Percentiles rank a stretch among this genome's conserved stretches.
Evolutionary conservation across 1,140 invertebrate species (phyloP).

Genomic region (Formica exsecta): DNA sequence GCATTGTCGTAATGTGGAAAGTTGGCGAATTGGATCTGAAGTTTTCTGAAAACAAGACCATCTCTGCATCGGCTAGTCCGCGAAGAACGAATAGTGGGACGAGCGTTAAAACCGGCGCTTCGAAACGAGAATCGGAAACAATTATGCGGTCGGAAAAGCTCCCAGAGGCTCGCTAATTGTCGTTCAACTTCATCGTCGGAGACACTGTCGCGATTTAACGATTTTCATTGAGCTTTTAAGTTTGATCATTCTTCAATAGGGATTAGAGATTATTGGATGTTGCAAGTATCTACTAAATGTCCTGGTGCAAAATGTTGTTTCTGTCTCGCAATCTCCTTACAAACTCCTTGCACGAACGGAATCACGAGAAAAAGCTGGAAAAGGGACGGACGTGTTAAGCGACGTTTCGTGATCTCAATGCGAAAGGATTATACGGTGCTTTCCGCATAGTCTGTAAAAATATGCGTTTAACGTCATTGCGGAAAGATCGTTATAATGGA

Average conservation of each 20-base stretch:
- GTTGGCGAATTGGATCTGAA: conserved; percentile 78
- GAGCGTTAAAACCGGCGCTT: conserved; percentile 8
- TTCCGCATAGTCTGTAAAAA: neutral
- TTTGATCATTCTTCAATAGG: neutral
- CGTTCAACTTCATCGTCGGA: neutral
- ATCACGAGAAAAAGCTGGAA: neutral
- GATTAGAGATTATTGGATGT: neutral
- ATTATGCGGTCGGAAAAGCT: conserved; percentile 47
- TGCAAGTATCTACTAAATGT: neutral
- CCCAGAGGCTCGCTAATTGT: conserved; percentile 58
- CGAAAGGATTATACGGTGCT: conserved; percentile 12
- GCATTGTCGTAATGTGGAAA: conserved; percentile 80
- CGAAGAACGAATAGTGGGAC: neutral
- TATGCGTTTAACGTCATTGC: neutral
- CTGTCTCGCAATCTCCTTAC: neutral
- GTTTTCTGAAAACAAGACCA: conserved; percentile 77
- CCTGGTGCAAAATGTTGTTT: neutral
- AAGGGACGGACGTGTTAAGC: conserved; percentile 43
- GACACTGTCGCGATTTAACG: neutral
- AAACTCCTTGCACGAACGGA: conserved; percentile 8
- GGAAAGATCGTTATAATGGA: neutral
- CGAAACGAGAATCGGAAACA: conserved; percentile 38
- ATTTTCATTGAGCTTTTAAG: neutral
- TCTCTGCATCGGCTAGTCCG: neutral
- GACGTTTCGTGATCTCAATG: conserved; percentile 43